Evolutionary conservation across 2,888 invertebrate species (phyloP), one percentile per base, ranked within the genome.

Genomic region (Phortica magna): DNA sequence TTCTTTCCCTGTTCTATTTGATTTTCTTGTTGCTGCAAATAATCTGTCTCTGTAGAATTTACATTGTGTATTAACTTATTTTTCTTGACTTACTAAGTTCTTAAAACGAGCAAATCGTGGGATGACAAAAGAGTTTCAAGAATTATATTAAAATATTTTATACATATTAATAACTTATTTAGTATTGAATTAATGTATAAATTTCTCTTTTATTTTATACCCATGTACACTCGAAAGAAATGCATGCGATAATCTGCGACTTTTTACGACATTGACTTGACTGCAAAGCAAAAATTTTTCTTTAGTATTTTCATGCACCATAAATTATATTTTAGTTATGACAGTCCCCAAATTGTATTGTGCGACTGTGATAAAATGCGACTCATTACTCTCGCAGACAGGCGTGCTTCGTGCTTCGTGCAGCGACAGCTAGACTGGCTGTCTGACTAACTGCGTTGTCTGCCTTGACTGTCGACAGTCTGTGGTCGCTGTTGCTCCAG

Each of bases 331-430:
- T 19, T 19, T n/a, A 19, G 22, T 14, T 59, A 17, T 17, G 59
- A 59, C 59, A 19, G 59, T 17, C 9, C 10, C 59, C 59, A 59
- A 59, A 59, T 59, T 59, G 59, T 59, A n/a, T 59, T 59, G 17
- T 59, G 2, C n/a, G n/a, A 1, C 19, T 19, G n/a, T 7, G 19
- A 59, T 19, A 19, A 59, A 59, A 59, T 59, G n/a, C 19, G 57
- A n/a, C n/a, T 7, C 57, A 57, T 57, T 57, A 57, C n/a, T 14
- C 57, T 57, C 19, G 57, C n/a, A n/a, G n/a, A n/a, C n/a, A 17
- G 59, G 17, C 59, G 17, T 17, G 59, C 17, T 59, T 10, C 59
- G 17, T 17, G 59, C 17, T 59, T 10, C 22, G 22, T 59, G 22
- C 59, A 19, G 3, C 17, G 17, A 59, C 22, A 59, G 17, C 7